These are phyloP conservation scores for Naso thynnoides DNA, from an alignment of 2,797 vertebrate species.

Conservation along the genomic window DNA sequence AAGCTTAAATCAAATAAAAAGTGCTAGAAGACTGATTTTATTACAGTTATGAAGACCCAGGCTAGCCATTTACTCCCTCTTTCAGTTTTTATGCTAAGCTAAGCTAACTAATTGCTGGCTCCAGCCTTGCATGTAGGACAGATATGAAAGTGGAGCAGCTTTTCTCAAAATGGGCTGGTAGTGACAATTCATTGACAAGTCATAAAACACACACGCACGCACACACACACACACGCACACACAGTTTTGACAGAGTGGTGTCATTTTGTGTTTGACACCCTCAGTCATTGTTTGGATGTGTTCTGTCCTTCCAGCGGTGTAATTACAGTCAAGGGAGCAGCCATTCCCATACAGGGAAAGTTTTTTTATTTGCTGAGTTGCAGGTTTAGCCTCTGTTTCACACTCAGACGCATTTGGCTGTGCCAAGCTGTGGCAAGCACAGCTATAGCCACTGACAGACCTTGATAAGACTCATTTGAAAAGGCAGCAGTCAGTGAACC, in stretches of 20 bases:
- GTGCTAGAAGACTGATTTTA: no score
- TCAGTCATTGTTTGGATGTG: slow-evolving; percentile 39
- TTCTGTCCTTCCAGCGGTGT: slow-evolving; percentile 45
- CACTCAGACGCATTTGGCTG: slow-evolving; percentile 28
- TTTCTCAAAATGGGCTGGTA: no score
- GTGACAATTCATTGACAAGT: no score
- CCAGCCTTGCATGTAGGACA: not conserved
- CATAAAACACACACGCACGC: slow-evolving; percentile 10
- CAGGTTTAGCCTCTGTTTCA: slow-evolving; percentile 32
- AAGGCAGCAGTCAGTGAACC: slow-evolving; percentile 59
- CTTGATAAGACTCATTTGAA: slow-evolving; percentile 70
- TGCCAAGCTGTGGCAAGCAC: slow-evolving; percentile 39
- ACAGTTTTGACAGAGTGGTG: slow-evolving; percentile 6
- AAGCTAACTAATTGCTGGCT: not conserved
- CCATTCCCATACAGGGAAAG: slow-evolving; percentile 7
- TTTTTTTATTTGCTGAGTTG: slow-evolving; percentile 29
- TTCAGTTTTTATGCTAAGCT: slow-evolving; percentile 9
- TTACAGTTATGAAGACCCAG: no score
- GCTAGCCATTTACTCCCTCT: not conserved
- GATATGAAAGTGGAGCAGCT: not conserved
- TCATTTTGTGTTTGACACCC: slow-evolving; percentile 31
- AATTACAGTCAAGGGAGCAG: slow-evolving; percentile 49
- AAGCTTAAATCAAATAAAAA: not conserved
- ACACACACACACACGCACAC: slow-evolving; percentile 12
- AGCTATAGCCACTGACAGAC: slow-evolving; percentile 55